Percentiles rank a stretch among this genome's conserved stretches.
Evolutionary conservation across 1,140 invertebrate genomes (phyloP).

Genomic region (Heliothis subflexa): DNA sequence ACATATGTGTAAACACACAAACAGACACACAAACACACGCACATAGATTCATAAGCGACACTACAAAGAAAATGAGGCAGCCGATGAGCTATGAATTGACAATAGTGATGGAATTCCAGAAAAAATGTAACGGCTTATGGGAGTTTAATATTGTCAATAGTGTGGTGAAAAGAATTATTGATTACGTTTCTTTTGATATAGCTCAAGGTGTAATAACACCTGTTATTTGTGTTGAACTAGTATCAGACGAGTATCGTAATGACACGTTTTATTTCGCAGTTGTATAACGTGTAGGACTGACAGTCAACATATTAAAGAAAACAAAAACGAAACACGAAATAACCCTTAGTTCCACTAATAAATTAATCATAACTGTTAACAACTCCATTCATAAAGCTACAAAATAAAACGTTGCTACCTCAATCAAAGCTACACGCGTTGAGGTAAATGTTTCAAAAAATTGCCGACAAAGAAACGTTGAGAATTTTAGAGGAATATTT

Average conservation of each 20-base stretch:
- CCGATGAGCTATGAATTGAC: conserved; percentile 38
- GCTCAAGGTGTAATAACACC: conserved; percentile 1
- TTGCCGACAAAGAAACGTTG: not conserved
- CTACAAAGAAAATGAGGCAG: not conserved
- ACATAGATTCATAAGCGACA: not conserved
- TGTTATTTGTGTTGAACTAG: not conserved
- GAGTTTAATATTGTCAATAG: not conserved
- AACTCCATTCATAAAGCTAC: no score
- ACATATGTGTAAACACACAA: not conserved
- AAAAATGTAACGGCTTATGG: conserved; percentile 7
- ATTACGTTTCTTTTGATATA: not conserved
- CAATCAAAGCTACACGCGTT: not conserved
- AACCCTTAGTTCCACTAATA: no score
- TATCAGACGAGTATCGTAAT: no score
- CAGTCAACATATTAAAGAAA: no score
- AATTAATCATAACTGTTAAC: no score
- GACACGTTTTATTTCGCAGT: no score
- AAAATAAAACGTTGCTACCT: not conserved
- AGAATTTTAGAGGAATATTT: conserved; percentile 21
- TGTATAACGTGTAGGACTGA: no score
- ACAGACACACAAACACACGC: not conserved
- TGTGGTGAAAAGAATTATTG: not conserved
- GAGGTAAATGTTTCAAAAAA: conserved; percentile 15
- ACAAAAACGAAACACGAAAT: no score
- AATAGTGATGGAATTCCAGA: conserved; percentile 27